Evolutionary conservation across 2,113 vertebrate genomes (phyloP).

Genomic region (Crocuta crocuta): DNA sequence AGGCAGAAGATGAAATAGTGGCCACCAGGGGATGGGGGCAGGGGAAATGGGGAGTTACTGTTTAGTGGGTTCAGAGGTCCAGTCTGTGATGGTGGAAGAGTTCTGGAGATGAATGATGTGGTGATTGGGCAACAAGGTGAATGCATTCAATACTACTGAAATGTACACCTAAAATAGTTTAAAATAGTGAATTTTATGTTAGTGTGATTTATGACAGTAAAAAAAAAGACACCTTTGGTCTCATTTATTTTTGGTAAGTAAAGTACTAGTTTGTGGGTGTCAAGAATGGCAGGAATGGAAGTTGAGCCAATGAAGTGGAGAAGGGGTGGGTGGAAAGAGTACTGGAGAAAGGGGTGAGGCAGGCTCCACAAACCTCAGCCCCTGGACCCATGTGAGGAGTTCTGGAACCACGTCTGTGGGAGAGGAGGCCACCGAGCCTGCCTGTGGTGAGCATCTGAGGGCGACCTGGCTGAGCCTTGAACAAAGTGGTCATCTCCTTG

Average conservation of each 20-base stretch:
- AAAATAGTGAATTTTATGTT: background rate
- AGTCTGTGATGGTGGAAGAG: background rate
- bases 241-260: background rate
- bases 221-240: background rate
- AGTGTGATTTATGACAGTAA: background rate
- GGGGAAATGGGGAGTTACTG: background rate
- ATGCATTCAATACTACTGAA: background rate
- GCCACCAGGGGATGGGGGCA: background rate
- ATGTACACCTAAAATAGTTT: background rate
- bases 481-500: background rate
- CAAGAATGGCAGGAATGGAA: background rate
- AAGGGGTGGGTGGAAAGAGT: background rate
- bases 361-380: background rate
- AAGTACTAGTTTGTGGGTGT: background rate
- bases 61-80: background rate
- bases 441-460: background rate
- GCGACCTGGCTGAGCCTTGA: background rate
- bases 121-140: background rate
- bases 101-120: background rate
- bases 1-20: background rate
- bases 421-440: background rate
- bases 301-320: background rate
- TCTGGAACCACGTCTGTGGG: background rate
- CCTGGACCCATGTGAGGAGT: background rate
- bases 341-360: background rate